Evolutionary conservation across 1,140 invertebrate species (phyloP), one percentile per base, ranked within the genome.

Genomic region (Mamestra configurata): DNA sequence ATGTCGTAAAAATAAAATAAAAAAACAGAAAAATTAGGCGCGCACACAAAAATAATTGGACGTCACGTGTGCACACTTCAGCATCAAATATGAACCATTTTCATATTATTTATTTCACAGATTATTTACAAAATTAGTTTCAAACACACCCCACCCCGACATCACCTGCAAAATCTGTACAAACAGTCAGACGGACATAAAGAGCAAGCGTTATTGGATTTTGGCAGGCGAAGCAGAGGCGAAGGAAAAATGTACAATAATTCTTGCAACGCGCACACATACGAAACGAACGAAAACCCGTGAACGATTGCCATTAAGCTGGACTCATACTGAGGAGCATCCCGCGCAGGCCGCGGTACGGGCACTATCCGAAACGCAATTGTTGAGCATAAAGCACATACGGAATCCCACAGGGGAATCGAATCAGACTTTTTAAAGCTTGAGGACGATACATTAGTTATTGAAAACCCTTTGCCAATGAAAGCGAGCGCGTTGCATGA

Each of bases 171-270:
- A 72, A 70, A 71, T 77, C 64, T 79, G 40, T 72, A 72, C 53
- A 61, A 15, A 77, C 59, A 46, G 59, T 31, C 11, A 79, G 20
- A 71, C 77, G 35, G 22, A 79, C 66, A 72, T n/a, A 57, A n/a
- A 73, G 31, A 59, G 35, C 31, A 73, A 72, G 66, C 53, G 10
- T 70, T 57, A 73, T 37, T 66, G 70, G 46, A 49, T 31, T 73
- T 79, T 73, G 46, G 75, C 78, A 79, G 78, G 70, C 78, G 59
- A 79, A 64, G 78, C 78, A 18, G 57, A 77, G 75, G 75, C 40
- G 40, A 31, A 80, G 46, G 57, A 46, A 31, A 68, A 70, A 51
- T 53, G n/a, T 61, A 46, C 71, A 57, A 57, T 24, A 75, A 18
- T 61, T 76, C 55, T 31, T 37, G 27, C 51, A 55, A 72, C 70